Conservation (phyloP, 2,113 vertebrate species). For the Heliornis fulica region DNA sequence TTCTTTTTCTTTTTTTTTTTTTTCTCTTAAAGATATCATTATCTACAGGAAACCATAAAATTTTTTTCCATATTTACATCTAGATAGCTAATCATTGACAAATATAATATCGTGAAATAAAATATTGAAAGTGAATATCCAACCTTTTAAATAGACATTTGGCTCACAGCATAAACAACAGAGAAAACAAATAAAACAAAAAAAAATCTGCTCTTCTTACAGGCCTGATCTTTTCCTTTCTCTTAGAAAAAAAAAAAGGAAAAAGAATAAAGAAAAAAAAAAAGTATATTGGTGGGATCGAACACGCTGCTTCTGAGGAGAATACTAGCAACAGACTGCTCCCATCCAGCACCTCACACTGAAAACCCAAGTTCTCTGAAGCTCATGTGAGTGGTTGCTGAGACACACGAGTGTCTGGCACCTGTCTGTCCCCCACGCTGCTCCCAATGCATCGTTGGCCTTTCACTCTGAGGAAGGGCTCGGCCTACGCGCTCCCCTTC, state of each 20-base stretch:
- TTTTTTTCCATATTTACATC: constrained; percentile 78
- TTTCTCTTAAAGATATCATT: constrained; percentile 64
- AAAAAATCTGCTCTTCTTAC: constrained; percentile 21
- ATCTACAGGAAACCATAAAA: constrained; percentile 78
- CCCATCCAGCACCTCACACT: not conserved
- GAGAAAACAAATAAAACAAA: constrained; percentile 49
- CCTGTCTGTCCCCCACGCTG: not conserved
- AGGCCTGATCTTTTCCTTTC: not conserved
- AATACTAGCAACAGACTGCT: constrained; percentile 5
- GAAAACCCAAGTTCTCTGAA: not conserved
- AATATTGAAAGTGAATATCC: constrained; percentile 74
- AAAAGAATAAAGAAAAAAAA: not conserved
- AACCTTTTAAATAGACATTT: constrained; percentile 80
- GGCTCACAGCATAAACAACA: constrained; percentile 80
- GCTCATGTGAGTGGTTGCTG: not conserved
- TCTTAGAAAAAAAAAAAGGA: not conserved
- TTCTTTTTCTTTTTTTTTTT: not conserved
- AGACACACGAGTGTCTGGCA: not conserved
- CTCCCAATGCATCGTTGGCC: not conserved
- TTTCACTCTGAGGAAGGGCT: not conserved
- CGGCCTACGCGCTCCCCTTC: accelerated
- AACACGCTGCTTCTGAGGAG: not conserved
- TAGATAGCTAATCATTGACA: constrained; percentile 70
- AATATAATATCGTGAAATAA: constrained; percentile 77
- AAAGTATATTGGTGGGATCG: not conserved